Percentiles rank a stretch among this genome's conserved stretches.
phyloP scores from a whole-genome alignment of 2,797 vertebrate genomes.

The Prunella strophiata region DNA sequence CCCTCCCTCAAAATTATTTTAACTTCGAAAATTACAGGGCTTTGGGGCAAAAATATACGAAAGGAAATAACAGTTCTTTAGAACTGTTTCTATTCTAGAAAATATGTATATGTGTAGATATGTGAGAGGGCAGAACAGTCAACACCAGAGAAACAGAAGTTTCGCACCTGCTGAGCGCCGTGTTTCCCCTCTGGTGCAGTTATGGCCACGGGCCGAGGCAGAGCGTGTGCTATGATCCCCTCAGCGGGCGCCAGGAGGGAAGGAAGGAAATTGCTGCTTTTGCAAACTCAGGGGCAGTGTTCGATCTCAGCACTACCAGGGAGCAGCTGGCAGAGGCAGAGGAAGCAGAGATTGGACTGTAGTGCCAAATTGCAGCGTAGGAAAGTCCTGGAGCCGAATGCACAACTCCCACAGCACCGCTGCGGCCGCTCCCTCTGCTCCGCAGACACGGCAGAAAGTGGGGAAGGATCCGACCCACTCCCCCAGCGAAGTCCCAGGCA shows the following conservation, averaged over 20 bases:
- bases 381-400: neutral
- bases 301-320: neutral
- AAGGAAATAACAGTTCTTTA: neutral
- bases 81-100: neutral
- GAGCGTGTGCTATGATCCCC: accelerated
- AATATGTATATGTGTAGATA: no score
- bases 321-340: neutral
- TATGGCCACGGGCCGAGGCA: neutral
- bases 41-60: neutral
- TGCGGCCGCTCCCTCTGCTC: neutral
- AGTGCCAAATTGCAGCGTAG: no score
- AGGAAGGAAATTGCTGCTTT: neutral
- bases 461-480: neutral
- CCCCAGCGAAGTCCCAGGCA: neutral
- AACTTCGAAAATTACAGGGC: neutral
- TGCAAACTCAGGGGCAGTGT: neutral
- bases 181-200: neutral
- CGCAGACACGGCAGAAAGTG: neutral
- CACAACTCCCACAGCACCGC: neutral
- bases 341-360: neutral
- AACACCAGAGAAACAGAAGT: no score
- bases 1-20: neutral
- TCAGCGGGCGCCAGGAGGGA: neutral
- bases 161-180: accelerated
- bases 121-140: neutral